Conservation (phyloP, 35 echinoderm and acorn worm species). For the Chiridota heheva region DNA sequence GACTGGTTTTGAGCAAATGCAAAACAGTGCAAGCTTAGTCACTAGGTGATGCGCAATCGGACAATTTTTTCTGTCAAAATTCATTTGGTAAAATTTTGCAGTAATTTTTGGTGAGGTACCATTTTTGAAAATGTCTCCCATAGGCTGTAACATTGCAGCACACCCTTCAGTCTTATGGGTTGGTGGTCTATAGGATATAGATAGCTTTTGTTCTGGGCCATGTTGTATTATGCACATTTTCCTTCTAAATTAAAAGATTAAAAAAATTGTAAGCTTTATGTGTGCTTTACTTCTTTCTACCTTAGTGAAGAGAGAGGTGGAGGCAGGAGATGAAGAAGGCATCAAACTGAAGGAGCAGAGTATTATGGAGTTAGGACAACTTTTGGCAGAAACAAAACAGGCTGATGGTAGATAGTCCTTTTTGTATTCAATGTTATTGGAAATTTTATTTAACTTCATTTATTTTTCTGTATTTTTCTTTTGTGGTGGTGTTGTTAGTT, state of each 20-base stretch:
- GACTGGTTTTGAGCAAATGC: no score
- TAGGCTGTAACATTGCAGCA: no score
- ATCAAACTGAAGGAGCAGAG: slow-evolving; percentile 85
- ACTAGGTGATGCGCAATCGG: no score
- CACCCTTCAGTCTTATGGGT: no score
- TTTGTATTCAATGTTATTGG: background rate
- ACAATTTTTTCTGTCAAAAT: no score
- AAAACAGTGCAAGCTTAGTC: no score
- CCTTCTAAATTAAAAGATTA: background rate
- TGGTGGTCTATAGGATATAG: no score
- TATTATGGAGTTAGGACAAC: slow-evolving; percentile 71
- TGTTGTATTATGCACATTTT: background rate
- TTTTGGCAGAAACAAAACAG: slow-evolving; percentile 84
- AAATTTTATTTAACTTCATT: background rate
- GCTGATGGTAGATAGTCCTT: slow-evolving; percentile 72
- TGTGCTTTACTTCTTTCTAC: slow-evolving; percentile 12
- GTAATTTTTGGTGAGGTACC: background rate
- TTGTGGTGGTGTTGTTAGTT: background rate
- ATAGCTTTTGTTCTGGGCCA: no score
- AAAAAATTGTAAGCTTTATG: background rate
- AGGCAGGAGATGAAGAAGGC: slow-evolving; percentile 75
- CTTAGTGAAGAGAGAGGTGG: slow-evolving; percentile 81
- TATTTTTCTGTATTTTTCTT: background rate
- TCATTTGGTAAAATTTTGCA: no score
- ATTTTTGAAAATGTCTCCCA: background rate